Evolutionary conservation across 2,113 vertebrate genomes (phyloP), one percentile per base, ranked within the genome.

Genomic region (Orcinus orca): DNA sequence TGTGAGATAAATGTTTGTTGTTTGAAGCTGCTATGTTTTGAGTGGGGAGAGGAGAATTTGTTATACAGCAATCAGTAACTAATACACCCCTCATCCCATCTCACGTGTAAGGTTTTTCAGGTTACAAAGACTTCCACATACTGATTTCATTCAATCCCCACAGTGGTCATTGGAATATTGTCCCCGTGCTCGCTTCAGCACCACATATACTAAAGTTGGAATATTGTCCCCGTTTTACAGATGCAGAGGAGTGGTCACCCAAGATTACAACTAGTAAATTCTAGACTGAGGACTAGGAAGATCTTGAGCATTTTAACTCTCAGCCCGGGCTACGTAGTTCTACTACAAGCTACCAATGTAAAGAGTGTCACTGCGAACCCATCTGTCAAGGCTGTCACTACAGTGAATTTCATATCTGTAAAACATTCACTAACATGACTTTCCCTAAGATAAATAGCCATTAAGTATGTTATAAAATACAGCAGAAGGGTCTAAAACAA

Each of bases 401-500:
- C 53, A 44, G 38, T 76, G 71, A 97, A 90, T 94, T 87, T 94
- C 13, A 6, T 84, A 73, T 74, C 73, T 36, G 5, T 82, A 41
- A 55, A 82, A 29, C 12, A 6, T 55, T 25, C 17, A 44, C 65
- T 53, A 73, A 84, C 12, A 70, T 76, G 41, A 83, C 18, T 76
- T 83, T 70, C 25, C 50, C 76, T 91, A 92, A 96, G 62, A 65
- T 63, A 93, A 92, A 87, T 96, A 77, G 60, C 44, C n/a, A 65
- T 50, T 76, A 76, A 53, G 70, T 58, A 41, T 94, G 44, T 90
- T 21, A 88, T 53, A 53, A 91, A 94, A 80, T 80, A 77, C 15
- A 88, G 36, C 23, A 73, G 86, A 91, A 81, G 21, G 74, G 70
- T 90, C 31, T 63, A 82, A 97, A 95, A 33, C 63, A 97, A 83